Conservation (phyloP, 2,113 vertebrate species). For the Glaucomys volans region DNA sequence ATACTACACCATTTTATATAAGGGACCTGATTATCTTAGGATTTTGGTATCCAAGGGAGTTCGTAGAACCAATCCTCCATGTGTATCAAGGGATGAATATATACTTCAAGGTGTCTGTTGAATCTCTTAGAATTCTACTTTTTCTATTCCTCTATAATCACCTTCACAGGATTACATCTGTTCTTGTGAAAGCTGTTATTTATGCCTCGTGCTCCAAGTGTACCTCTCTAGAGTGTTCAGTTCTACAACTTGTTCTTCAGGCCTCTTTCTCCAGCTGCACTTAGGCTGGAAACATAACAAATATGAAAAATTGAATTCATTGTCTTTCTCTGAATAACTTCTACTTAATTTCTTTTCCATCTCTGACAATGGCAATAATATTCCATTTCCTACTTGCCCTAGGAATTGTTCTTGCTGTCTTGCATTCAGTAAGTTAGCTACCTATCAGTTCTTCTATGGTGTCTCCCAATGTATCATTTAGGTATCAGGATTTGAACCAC, state of each 20-base stretch:
- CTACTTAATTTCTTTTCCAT: not conserved
- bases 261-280: not conserved
- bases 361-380: not conserved
- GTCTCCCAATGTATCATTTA: not conserved
- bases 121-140: not conserved
- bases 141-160: not conserved
- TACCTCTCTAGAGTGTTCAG: not conserved
- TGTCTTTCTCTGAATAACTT: not conserved
- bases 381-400: not conserved
- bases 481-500: not conserved
- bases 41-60: not conserved
- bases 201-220: not conserved
- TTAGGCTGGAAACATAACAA: not conserved
- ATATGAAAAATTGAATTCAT: not conserved
- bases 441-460: not conserved
- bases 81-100: not conserved
- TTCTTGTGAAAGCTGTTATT: not conserved
- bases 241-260: not conserved
- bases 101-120: too few relatives aligned
- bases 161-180: not conserved
- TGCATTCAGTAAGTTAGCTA: not conserved
- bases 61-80: not conserved
- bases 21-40: not conserved
- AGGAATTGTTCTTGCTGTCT: not conserved
- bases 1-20: not conserved